Evolutionary conservation across 2,888 invertebrate genomes (phyloP), one percentile per base, ranked within the genome.

Genomic region (Globia sparganii): DNA sequence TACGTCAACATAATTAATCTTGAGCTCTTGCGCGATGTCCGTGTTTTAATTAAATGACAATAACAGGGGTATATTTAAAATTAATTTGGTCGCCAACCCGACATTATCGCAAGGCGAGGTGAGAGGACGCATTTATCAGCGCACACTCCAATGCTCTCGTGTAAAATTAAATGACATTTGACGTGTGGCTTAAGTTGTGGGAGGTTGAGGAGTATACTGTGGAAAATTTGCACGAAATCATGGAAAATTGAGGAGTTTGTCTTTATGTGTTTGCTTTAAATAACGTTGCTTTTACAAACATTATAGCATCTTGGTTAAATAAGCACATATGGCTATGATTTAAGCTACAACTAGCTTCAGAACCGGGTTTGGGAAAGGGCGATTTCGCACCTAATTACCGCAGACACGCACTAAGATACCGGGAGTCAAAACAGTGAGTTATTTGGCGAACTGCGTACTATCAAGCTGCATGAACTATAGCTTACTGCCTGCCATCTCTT

Each of bases 121-220:
- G 87, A 87, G 90, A 94, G 92, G 90, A 91, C 92, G 92, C 91
- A 93, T 94, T 94, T 94, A 95, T 95, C 94, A 94, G 91, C 80
- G 88, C 91, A 93, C 95, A 95, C 96, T 96, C 91, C 93, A 96
- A 93, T 91, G 94, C 95, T 92, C 93, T 93, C 91, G 90, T 93
- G 95, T 94, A 90, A 94, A 95, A 95, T 96, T 94, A 95, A 96
- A 95, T 93, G 94, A 93, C 91, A 94, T 92, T 95, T 93, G 85
- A 89, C 83, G 91, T 71, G 49, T 91, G 94, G 93, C 80, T 4
- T 85, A 92, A 93, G 86, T 70, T 70, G 9, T 25, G 2, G 2
- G 56, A 37, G 34, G 13, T 28, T 4, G 15, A 0, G 1, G 4
- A 37, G 37, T 40, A 53, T 9, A 8, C 21, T 4, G 53, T 53